These are phyloP conservation scores for Chromobotia macracanthus DNA, from an alignment of 2,797 vertebrate species.

Conservation along the genomic window DNA sequence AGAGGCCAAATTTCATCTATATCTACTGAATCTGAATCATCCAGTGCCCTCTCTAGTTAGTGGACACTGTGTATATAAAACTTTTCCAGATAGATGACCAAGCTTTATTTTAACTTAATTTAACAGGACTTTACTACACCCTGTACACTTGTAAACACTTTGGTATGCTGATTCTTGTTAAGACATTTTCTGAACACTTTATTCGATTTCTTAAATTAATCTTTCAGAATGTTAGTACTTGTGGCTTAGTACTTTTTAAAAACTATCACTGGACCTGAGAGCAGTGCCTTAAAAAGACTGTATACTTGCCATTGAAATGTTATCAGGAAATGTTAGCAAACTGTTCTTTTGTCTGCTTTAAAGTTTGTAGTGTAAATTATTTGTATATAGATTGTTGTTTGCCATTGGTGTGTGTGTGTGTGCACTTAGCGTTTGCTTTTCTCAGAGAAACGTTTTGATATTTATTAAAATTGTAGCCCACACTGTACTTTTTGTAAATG, in stretches of 20 bases:
- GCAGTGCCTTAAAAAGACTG: slow-evolving; percentile 56
- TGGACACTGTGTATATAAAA: slow-evolving; percentile 45
- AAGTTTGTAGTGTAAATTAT: slow-evolving; percentile 55
- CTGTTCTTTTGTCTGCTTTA: background rate
- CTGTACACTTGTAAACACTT: slow-evolving; percentile 71
- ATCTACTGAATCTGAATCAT: slow-evolving; percentile 96
- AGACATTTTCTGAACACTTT: slow-evolving; percentile 10
- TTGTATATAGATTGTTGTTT: slow-evolving; percentile 72
- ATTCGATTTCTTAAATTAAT: slow-evolving; percentile 25
- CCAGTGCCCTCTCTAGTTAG: slow-evolving; percentile 96
- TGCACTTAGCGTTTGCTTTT: slow-evolving; percentile 72
- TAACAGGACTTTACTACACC: slow-evolving; percentile 69
- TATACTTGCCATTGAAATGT: background rate
- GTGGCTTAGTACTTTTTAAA: slow-evolving; percentile 32
- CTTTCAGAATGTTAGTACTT: slow-evolving; percentile 41
- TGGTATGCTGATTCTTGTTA: slow-evolving; percentile 49
- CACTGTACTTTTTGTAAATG: slow-evolving; percentile 65
- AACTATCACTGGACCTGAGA: slow-evolving; percentile 52
- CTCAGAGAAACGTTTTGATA: slow-evolving; percentile 65
- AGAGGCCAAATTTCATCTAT: slow-evolving; percentile 91
- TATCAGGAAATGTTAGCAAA: background rate
- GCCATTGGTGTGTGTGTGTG: slow-evolving; percentile 63
- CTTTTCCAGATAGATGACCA: slow-evolving; percentile 50
- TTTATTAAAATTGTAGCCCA: slow-evolving; percentile 76
- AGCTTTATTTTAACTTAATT: slow-evolving; percentile 58